Base-by-base conservation (phyloP, 1,140 invertebrate genomes). In the Zaprionus camerounensis region DNA sequence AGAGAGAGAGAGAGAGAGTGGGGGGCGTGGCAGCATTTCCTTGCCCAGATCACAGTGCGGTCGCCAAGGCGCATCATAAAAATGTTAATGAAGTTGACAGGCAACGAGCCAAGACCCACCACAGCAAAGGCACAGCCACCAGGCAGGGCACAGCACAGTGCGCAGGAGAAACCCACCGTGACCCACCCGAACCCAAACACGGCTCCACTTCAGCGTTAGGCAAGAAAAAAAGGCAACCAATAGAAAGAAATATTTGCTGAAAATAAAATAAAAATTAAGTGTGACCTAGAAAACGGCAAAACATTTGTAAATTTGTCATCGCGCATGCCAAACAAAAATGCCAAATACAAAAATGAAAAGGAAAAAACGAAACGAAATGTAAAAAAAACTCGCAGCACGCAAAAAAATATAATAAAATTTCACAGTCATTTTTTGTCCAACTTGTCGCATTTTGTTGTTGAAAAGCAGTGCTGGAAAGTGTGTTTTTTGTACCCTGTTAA, bases 31-130 rank as follows among this genome's bases (percentile, higher is more conserved):
- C 56, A 58, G 65, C 51, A 62, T 58, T 64, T 72, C 55, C 63
- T 72, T 61, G 70, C 71, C 64, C 75, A 73, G 71, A 77, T 79
- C 84, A 84, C 71, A 81, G 77, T 84, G 85, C 75, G 85, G 84
- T 88, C 76, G 85, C 85, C 80, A 88, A 88, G 84, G 84, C 84
- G 84, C 85, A 84, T 88, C 84, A 88, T 88, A 88, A 88, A 88
- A 88, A 88, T 88, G 84, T 88, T 88, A 88, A 88, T 90, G 84
- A 88, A 88, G 84, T 88, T 81, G 78, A 72, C 74, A 61, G 74
- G 55, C 81, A 73, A 66, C 70, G 56, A 66, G 70, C 63, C 81
- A 62, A 72, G 74, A 76, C 74, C 71, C 71, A 63, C 59, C 59
- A 63, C 46, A 51, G 46, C 46, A 51, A 24, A 24, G 20, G n/a